Evolutionary conservation across 2,113 vertebrate species (phyloP).

Genomic region (Balaeniceps rex): DNA sequence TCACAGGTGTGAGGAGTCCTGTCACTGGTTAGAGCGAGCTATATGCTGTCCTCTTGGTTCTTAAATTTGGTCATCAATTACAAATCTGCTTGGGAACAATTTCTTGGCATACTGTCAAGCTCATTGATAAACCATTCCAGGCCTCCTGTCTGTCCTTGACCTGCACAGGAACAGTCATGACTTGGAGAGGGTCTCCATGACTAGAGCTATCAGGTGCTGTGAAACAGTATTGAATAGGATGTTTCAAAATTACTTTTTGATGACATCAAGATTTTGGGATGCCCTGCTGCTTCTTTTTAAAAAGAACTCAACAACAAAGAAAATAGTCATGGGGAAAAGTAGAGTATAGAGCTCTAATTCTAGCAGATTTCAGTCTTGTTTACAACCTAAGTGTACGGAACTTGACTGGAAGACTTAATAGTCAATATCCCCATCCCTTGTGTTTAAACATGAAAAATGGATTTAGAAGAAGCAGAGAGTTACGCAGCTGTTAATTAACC

Average conservation of each 20-base stretch:
- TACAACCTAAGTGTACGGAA: background rate
- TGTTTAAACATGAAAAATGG: background rate
- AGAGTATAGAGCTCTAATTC: background rate
- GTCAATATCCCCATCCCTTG: background rate
- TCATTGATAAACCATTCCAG: background rate
- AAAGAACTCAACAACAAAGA: background rate
- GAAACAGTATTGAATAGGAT: background rate
- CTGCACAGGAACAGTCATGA: background rate
- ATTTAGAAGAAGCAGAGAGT: background rate
- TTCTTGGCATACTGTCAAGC: background rate
- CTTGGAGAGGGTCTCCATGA: background rate
- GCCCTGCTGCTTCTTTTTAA: background rate
- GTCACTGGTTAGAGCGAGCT: fast-evolving
- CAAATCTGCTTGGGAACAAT: background rate
- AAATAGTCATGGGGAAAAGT: background rate
- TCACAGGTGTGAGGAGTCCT: background rate
- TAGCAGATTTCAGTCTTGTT: background rate
- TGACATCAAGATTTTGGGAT: background rate
- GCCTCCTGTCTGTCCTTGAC: background rate
- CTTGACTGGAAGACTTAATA: background rate
- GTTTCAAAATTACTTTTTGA: background rate
- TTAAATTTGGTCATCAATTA: background rate
- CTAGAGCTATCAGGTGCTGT: background rate
- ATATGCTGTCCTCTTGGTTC: background rate
- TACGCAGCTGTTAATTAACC: background rate